A percentile compares a stretch with the other conserved stretches of the same genome.
Conservation (phyloP, 2,888 invertebrate genomes). For the Petrophora chlorosata region DNA sequence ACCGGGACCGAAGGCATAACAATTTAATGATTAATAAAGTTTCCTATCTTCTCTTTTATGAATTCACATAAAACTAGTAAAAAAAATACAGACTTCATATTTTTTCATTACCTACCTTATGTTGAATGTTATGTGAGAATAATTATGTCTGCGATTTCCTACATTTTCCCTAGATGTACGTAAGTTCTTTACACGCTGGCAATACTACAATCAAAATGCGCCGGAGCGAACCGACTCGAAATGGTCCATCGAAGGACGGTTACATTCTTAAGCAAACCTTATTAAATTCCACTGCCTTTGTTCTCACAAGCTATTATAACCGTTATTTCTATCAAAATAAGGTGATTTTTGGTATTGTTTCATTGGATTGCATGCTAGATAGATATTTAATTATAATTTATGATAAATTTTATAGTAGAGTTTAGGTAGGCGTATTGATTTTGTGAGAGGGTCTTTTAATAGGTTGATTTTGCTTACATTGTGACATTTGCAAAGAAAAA, state of each 20-base stretch:
- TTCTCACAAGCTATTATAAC: conserved; percentile 14
- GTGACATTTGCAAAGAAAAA: no score
- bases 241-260: conserved; percentile 51
- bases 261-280: conserved; percentile 38
- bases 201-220: conserved; percentile 50
- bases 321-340: conserved; percentile 1
- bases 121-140: no score
- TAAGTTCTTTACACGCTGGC: conserved; percentile 28
- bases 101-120: no score
- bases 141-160: no score
- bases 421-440: conserved; percentile 11
- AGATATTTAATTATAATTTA: conserved; percentile 12
- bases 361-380: conserved; percentile 5
- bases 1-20: no score
- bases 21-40: no score
- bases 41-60: no score
- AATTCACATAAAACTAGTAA: no score
- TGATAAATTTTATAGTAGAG: neutral
- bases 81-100: no score
- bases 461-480: no score
- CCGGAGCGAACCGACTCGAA: conserved; percentile 46
- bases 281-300: conserved; percentile 42
- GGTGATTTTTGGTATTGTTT: neutral
- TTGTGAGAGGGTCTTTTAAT: no score
- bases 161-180: no score